Conservation (phyloP, 2,113 vertebrate species). For the Crypturellus undulatus region DNA sequence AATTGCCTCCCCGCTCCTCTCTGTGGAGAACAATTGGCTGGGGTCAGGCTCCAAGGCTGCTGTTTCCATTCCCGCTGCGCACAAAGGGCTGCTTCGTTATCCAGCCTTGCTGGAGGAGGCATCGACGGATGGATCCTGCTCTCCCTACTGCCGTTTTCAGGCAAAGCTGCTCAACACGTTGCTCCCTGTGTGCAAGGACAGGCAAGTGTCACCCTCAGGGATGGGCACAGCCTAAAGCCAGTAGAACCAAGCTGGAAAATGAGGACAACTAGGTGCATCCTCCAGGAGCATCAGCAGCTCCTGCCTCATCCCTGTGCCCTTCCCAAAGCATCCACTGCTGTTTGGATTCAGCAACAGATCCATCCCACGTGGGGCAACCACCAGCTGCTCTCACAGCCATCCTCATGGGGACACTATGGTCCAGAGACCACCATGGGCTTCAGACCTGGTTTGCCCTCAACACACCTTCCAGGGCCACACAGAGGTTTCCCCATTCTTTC, state of each 20-base stretch:
- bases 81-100: constrained; percentile 24
- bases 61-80: constrained; percentile 47
- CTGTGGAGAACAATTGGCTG: constrained; percentile 56
- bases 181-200: not conserved
- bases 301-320: too few relatives aligned
- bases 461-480: too few relatives aligned
- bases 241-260: not conserved
- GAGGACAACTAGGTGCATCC: accelerated
- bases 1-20: constrained; percentile 63
- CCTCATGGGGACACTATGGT: too few relatives aligned
- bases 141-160: not conserved
- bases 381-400: too few relatives aligned
- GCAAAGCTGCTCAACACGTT: constrained; percentile 26
- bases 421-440: too few relatives aligned
- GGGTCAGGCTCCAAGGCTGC: constrained; percentile 62
- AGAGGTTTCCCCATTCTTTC: not conserved
- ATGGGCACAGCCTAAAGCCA: not conserved
- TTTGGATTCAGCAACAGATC: too few relatives aligned
- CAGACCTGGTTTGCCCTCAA: too few relatives aligned
- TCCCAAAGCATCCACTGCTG: too few relatives aligned
- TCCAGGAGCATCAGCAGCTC: accelerated
- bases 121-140: not conserved
- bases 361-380: too few relatives aligned
- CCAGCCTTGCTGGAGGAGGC: not conserved
- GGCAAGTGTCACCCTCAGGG: not conserved